Percentiles rank a stretch among this genome's conserved stretches.
Conservation (phyloP, 2,113 vertebrate species). For the Peromyscus polionotus region DNA sequence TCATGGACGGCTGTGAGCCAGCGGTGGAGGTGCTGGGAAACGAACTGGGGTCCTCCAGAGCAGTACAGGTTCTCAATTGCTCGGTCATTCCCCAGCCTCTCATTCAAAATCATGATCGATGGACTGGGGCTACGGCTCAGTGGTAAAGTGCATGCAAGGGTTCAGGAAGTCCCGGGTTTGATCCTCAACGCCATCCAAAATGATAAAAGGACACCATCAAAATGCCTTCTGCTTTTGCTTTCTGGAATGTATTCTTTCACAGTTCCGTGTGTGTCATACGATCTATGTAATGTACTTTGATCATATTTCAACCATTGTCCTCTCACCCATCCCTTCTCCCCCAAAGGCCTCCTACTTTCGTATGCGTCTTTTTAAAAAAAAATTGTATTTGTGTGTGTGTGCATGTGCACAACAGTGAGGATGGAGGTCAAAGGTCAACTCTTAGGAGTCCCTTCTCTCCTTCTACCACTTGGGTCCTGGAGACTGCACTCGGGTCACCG, state of each 20-base stretch:
- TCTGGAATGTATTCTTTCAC: neutral
- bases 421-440: too few species aligned
- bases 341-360: neutral
- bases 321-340: neutral
- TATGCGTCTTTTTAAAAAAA: neutral
- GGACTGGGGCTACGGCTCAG: neutral
- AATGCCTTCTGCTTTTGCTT: neutral
- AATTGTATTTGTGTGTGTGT: neutral
- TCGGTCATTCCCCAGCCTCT: neutral
- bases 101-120: neutral
- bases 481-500: too few species aligned
- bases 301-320: neutral
- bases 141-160: neutral
- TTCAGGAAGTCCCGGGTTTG: neutral
- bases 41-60: neutral
- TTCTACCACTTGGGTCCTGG: too few species aligned
- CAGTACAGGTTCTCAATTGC: neutral
- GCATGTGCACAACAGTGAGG: neutral
- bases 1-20: neutral
- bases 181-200: neutral
- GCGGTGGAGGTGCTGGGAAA: neutral
- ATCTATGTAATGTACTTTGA: neutral
- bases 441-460: too few species aligned
- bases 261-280: neutral
- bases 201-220: neutral